phyloP scores from a whole-genome alignment of 2,888 invertebrate species.

The Torymus auratus region DNA sequence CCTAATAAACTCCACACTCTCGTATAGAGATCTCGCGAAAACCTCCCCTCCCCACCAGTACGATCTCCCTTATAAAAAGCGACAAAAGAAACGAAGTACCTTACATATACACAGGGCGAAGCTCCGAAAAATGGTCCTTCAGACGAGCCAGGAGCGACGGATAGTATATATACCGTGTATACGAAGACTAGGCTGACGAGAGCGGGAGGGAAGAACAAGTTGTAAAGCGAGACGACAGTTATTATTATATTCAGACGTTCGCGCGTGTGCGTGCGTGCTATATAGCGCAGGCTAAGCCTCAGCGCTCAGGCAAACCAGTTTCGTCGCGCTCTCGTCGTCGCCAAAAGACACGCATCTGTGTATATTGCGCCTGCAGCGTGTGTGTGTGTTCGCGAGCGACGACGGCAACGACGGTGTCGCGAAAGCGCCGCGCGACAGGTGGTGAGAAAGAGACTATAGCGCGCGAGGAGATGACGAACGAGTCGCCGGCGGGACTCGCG shows the following conservation, averaged over 20 bases:
- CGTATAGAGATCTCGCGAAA: no score
- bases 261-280: background rate
- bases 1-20: no score
- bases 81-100: no score
- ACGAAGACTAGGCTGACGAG: no score
- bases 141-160: no score
- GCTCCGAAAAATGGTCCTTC: no score
- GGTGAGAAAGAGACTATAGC: constrained; percentile 9
- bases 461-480: background rate
- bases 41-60: no score
- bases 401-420: constrained; percentile 8
- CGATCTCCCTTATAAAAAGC: no score
- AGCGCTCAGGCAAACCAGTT: constrained; percentile 47
- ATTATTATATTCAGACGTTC: constrained; percentile 60
- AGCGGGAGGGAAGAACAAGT: constrained; percentile 56
- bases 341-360: constrained; percentile 36
- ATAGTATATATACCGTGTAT: no score
- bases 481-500: background rate
- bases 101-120: no score
- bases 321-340: constrained; percentile 32
- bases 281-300: background rate
- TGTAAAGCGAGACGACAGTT: constrained; percentile 65
- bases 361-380: no score
- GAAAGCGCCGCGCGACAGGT: constrained; percentile 43
- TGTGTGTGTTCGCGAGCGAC: no score